Evolutionary conservation across 1,140 invertebrate genomes (phyloP).

Genomic region (Temnothorax longispinosus): DNA sequence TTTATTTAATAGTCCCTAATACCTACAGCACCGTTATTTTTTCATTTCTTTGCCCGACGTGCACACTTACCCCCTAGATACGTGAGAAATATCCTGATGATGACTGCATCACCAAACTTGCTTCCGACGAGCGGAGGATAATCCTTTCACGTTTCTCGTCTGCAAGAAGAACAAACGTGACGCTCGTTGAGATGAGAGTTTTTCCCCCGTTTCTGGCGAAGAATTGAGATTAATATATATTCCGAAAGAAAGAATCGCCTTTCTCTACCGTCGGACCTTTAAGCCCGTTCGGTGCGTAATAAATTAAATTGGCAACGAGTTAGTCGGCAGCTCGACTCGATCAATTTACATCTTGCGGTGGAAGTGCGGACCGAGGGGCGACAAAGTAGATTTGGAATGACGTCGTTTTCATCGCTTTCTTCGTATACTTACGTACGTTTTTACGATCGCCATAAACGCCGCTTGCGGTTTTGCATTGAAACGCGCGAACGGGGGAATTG

Average conservation of each 20-base stretch:
- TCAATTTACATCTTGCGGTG: conserved; percentile 1
- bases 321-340: background rate
- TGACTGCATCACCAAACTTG: background rate
- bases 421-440: conserved; percentile 25
- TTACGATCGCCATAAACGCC: conserved; percentile 30
- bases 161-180: conserved; percentile 25
- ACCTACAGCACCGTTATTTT: background rate
- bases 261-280: background rate
- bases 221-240: conserved; percentile 31
- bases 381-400: conserved; percentile 40
- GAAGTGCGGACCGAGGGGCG: background rate
- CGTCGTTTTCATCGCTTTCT: conserved; percentile 18
- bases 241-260: background rate
- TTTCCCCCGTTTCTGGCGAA: background rate
- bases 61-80: background rate
- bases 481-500: conserved; percentile 2
- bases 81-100: conserved; percentile 37
- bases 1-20: conserved; percentile 51
- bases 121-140: background rate
- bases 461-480: conserved; percentile 36
- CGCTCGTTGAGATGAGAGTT: conserved; percentile 1
- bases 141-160: conserved; percentile 20
- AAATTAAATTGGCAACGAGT: conserved; percentile 30
- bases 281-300: background rate
- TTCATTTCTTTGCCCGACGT: background rate